phyloP scores from a whole-genome alignment of 2,797 vertebrate genomes.

The Clamator glandarius region DNA sequence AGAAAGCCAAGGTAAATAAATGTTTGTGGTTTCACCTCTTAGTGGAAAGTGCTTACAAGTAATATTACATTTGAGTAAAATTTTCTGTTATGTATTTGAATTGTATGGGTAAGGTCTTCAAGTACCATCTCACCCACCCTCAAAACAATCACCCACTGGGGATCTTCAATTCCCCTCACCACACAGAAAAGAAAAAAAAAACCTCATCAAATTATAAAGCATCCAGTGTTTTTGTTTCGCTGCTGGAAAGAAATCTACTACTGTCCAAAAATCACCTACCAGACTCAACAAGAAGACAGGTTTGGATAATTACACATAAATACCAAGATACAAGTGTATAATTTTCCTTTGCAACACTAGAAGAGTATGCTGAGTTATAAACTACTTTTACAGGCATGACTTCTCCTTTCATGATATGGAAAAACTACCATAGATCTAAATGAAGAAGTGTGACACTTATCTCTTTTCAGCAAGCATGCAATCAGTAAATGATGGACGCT shows the following conservation, averaged over 20 bases:
- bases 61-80: constrained; percentile 2
- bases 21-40: background rate
- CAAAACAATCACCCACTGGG: background rate
- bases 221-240: constrained; percentile 6
- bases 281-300: background rate
- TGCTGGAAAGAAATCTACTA: constrained; percentile 8
- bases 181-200: constrained; percentile 25
- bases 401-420: background rate
- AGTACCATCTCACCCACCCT: background rate
- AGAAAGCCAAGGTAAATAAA: background rate
- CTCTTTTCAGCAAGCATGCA: background rate
- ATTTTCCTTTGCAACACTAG: background rate
- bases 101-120: background rate
- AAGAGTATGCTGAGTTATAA: background rate
- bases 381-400: background rate
- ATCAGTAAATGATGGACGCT: background rate
- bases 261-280: constrained; percentile 17
- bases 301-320: background rate
- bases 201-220: background rate
- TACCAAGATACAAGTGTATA: background rate
- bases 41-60: background rate
- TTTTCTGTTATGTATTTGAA: background rate
- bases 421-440: background rate
- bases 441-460: background rate
- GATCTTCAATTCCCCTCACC: constrained; percentile 4